Conservation (phyloP, 2,797 vertebrate species). For the Molossus molossus region DNA sequence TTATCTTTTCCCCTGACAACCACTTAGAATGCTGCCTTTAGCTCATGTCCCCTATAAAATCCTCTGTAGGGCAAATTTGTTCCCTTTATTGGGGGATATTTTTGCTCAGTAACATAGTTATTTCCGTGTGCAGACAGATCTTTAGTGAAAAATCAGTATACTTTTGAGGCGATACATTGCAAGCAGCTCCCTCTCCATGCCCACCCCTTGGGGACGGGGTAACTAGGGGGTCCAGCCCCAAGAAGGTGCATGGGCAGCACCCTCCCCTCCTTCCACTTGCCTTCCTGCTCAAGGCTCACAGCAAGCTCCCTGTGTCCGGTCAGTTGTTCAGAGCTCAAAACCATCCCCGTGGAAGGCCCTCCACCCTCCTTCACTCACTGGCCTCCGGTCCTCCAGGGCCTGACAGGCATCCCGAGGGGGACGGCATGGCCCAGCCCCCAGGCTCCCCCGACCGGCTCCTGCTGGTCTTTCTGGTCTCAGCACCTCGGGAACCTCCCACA, state of each 20-base stretch:
- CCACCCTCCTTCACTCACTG: background rate
- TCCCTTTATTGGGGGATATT: background rate
- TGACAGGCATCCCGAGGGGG: background rate
- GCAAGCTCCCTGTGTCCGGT: background rate
- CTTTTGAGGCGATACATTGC: background rate
- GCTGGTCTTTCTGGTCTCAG: background rate
- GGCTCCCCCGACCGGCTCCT: no score
- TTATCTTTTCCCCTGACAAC: background rate
- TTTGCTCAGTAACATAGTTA: constrained; percentile 11
- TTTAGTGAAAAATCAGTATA: background rate
- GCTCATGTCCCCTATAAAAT: background rate
- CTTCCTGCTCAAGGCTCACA: background rate
- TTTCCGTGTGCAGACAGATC: background rate
- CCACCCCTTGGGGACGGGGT: fast-evolving
- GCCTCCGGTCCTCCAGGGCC: background rate
- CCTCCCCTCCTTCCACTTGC: background rate
- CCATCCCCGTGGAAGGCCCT: background rate
- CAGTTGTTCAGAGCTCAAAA: background rate
- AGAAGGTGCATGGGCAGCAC: fast-evolving
- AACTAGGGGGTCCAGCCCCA: background rate
- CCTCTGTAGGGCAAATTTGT: background rate
- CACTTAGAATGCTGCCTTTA: constrained; percentile 42
- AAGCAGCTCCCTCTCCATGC: fast-evolving
- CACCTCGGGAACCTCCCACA: no score
- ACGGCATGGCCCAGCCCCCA: fast-evolving